Conservation (phyloP, 1,140 invertebrate genomes). For the Acromyrmex charruanus region DNA sequence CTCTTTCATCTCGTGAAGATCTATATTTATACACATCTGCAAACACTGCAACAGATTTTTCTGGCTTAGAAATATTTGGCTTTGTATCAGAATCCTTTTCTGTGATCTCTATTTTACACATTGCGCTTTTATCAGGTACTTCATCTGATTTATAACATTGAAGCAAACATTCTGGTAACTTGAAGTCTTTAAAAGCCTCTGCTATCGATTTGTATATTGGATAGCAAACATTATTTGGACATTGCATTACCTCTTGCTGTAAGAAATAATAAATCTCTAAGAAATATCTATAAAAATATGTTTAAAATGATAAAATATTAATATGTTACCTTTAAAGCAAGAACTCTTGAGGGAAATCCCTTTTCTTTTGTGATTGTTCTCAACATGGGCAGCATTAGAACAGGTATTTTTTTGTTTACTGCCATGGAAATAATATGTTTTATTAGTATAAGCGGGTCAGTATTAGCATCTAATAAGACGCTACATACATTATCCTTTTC, state of each 20-base stretch:
- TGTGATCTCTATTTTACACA: slow-evolving; percentile 25
- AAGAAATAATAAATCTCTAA: not conserved
- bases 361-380: slow-evolving; percentile 77
- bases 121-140: not conserved
- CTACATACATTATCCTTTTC: slow-evolving; percentile 81
- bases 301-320: slow-evolving; percentile 2
- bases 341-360: slow-evolving; percentile 78
- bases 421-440: slow-evolving; percentile 84
- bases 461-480: slow-evolving; percentile 80
- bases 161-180: slow-evolving; percentile 40
- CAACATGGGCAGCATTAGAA: slow-evolving; percentile 79
- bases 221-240: slow-evolving; percentile 71
- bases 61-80: slow-evolving; percentile 24
- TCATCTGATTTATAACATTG: slow-evolving; percentile 32
- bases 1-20: slow-evolving; percentile 74
- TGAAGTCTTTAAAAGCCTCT: slow-evolving; percentile 64
- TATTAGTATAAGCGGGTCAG: slow-evolving; percentile 80
- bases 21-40: slow-evolving; percentile 78
- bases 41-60: slow-evolving; percentile 58
- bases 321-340: slow-evolving; percentile 81
- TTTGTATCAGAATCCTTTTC: not conserved
- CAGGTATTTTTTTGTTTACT: slow-evolving; percentile 79
- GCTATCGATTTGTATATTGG: slow-evolving; percentile 70
- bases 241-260: slow-evolving; percentile 67
- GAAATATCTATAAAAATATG: slow-evolving; percentile 11